Evolutionary conservation across 1,140 invertebrate species (phyloP), one percentile per base, ranked within the genome.

Genomic region (Apis laboriosa): DNA sequence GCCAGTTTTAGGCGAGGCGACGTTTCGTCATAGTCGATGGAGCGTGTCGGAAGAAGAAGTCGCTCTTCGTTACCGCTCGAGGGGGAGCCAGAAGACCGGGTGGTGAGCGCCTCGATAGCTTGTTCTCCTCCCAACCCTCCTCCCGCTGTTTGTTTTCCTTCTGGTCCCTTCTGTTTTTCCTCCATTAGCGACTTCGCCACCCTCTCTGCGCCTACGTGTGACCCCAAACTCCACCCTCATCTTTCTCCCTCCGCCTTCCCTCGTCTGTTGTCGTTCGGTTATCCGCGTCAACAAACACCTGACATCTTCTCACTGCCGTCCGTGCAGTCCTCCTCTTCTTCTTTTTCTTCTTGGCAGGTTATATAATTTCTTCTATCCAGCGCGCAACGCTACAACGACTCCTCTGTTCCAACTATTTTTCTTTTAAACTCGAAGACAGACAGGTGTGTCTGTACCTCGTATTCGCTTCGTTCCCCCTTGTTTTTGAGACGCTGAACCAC

Each of bases 121-220:
- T 58, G 63, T 70, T 56, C 80, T 70, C 64, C 9, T 51, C 63
- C 43, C 75, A 87, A 87, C 85, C 84, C 77, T 73, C 68, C 43
- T 43, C 34, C 34, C 34, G 34, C 34, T 79, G 90, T 91, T 90
- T 92, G 89, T 92, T 92, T 92, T 91, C 87, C 89, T 85, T 76
- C 80, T 73, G 67, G 83, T 88, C 86, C 86, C 86, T 90, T 84
- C 90, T 91, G 90, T 90, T 91, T 92, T 92, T 92, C 89, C 87
- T 90, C 91, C 91, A 93, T 92, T 92, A 93, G 90, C 80, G 88
- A 89, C 80, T 88, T 83, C 83, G 66, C 71, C 83, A 51, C 49
- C 77, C 74, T 71, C 43, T 43, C 3, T 56, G 13, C 19, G 28
- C 12, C 73, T 67, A 68, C 73, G 60, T 73, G 64, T 79, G 74